These are phyloP conservation scores for Phyllotreta cruciferae DNA, from an alignment of 2,888 invertebrate genomes.

Conservation along the genomic window DNA sequence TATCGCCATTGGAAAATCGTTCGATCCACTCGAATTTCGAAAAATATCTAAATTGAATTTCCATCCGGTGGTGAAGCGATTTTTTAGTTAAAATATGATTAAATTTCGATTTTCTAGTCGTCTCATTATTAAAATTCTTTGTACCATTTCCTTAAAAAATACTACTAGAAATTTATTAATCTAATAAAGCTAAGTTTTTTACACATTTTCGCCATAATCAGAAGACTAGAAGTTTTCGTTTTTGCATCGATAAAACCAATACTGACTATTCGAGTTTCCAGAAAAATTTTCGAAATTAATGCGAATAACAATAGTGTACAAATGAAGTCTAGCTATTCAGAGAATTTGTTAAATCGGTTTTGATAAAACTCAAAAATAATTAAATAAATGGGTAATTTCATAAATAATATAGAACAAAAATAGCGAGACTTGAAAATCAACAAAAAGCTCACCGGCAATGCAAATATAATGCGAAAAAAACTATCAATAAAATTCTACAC, in stretches of 20 bases:
- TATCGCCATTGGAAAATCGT: conserved; percentile 27
- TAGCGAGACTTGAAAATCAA: conserved; percentile 21
- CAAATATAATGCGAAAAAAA: conserved; percentile 49
- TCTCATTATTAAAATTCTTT: conserved; percentile 42
- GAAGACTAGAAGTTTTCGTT: conserved; percentile 37
- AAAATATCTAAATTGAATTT: not conserved
- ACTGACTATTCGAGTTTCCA: conserved; percentile 22
- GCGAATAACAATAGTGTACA: no score
- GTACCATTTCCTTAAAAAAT: conserved; percentile 44
- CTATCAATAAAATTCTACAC: conserved; percentile 52
- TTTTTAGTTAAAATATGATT: no score
- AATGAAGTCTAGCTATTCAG: no score
- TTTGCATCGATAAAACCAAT: conserved; percentile 29
- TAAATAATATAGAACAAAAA: not conserved
- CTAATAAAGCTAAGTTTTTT: conserved; percentile 47
- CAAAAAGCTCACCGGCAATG: conserved; percentile 32
- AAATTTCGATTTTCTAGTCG: conserved; percentile 39
- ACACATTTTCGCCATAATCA: conserved; percentile 31
- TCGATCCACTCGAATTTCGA: not conserved
- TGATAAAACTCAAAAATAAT: no score
- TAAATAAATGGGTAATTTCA: no score
- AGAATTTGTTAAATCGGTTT: no score
- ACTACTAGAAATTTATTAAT: conserved; percentile 39
- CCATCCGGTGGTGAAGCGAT: no score
- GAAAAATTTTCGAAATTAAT: conserved; percentile 9